phyloP scores from a whole-genome alignment of 2,113 vertebrate species.

The Lonchura striata region DNA sequence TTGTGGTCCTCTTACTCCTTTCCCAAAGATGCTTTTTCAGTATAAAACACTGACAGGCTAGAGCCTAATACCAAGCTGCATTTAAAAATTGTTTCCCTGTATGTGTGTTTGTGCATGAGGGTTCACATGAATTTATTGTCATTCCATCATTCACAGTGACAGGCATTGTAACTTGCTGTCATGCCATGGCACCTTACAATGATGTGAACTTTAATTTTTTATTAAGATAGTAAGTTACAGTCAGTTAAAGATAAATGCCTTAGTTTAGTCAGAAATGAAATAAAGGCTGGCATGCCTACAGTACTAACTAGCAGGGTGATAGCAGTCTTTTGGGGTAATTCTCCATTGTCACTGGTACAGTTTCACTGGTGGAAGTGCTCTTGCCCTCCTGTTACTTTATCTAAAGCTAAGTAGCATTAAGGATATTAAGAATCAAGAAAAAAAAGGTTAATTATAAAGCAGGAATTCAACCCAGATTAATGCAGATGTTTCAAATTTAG shows the following conservation, averaged over 20 bases:
- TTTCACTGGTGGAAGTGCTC: not conserved
- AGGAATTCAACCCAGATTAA: not conserved
- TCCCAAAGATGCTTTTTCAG: not conserved
- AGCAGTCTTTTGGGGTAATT: not conserved
- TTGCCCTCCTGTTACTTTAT: not conserved
- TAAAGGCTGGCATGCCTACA: not conserved
- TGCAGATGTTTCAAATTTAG: not conserved
- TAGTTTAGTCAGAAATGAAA: not conserved
- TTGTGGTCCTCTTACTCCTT: not conserved
- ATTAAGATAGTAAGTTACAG: constrained; percentile 16
- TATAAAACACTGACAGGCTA: not conserved
- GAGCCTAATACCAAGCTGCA: not conserved
- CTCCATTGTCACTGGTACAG: not conserved
- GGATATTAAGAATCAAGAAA: not conserved
- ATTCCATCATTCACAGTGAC: constrained; percentile 44
- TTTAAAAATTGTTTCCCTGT: constrained; percentile 4
- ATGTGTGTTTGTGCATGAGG: constrained; percentile 10
- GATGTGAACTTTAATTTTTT: constrained; percentile 52
- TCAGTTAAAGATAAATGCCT: constrained; percentile 43
- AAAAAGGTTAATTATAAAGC: not conserved
- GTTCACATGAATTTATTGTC: constrained; percentile 33
- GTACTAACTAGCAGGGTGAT: not conserved
- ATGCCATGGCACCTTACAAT: constrained; percentile 16
- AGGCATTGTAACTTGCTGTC: constrained; percentile 46
- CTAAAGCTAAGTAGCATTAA: not conserved